phyloP scores from a whole-genome alignment of 2,888 invertebrate species.

The Meiosimyza platycephala region DNA sequence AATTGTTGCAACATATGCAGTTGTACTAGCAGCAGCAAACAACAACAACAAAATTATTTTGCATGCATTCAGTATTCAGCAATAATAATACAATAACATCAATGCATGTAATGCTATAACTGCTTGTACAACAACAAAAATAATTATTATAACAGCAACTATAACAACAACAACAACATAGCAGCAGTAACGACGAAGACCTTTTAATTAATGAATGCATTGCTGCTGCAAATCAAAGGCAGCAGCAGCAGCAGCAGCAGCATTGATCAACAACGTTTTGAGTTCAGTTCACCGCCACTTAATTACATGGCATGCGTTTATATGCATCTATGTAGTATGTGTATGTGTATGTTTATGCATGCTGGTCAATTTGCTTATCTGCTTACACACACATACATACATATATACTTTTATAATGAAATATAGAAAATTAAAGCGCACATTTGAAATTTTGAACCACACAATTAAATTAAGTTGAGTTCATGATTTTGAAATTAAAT shows the following conservation, averaged over 20 bases:
- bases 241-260: no score
- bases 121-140: background rate
- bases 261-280: no score
- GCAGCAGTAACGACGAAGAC: background rate
- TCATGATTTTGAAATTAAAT: conserved; percentile 15
- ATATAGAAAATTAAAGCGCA: no score
- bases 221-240: conserved; percentile 5
- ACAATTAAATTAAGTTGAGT: background rate
- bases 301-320: background rate
- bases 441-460: no score
- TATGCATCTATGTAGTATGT: background rate
- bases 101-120: no score
- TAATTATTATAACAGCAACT: conserved; percentile 2
- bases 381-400: background rate
- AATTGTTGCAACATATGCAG: conserved; percentile 4
- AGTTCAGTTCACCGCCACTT: background rate
- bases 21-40: background rate
- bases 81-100: no score
- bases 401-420: no score
- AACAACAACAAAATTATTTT: background rate
- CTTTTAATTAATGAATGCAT: conserved; percentile 11
- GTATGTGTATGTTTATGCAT: no score
- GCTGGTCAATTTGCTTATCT: background rate
- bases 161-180: background rate
- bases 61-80: background rate